These are phyloP conservation scores for Ranitomeya imitator DNA, from an alignment of 2,113 vertebrate species.

Conservation along the genomic window DNA sequence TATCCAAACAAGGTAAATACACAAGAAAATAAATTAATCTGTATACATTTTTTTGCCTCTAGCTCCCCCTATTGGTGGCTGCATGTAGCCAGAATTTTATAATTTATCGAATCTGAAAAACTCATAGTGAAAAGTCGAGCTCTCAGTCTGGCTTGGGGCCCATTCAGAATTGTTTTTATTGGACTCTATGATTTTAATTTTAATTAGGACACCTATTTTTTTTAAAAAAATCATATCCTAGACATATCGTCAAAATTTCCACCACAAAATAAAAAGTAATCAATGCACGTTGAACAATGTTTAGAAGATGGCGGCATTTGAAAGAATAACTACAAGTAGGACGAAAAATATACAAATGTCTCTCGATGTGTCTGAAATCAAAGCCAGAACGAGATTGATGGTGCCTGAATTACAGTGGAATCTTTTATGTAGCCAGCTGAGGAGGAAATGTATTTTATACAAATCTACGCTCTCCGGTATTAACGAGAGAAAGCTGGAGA, in stretches of 20 bases:
- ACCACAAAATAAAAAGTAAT: not conserved
- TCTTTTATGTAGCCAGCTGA: slow-evolving; percentile 30
- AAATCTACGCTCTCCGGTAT: slow-evolving; percentile 16
- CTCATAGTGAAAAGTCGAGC: too few species aligned
- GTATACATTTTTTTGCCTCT: too few species aligned
- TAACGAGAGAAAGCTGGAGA: slow-evolving; percentile 30
- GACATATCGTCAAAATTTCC: not conserved
- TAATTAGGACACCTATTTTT: too few species aligned
- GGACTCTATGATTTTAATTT: too few species aligned
- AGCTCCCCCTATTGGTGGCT: too few species aligned
- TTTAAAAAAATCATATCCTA: not conserved
- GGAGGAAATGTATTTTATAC: slow-evolving; percentile 50
- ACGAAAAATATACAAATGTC: slow-evolving; percentile 34
- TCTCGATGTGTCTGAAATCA: slow-evolving; percentile 27
- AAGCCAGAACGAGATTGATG: slow-evolving; percentile 15
- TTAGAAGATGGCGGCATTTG: slow-evolving; percentile 2
- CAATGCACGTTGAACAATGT: not conserved
- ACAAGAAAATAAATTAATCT: too few species aligned
- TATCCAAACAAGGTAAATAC: too few species aligned
- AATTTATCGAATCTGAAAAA: too few species aligned
- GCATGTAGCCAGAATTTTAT: too few species aligned
- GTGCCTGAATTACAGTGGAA: slow-evolving; percentile 26
- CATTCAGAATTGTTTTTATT: too few species aligned
- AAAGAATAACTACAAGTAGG: slow-evolving; percentile 17
- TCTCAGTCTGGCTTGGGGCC: too few species aligned